These are phyloP conservation scores for Cebidichthys violaceus DNA, from an alignment of 2,113 vertebrate species.

Conservation along the genomic window DNA sequence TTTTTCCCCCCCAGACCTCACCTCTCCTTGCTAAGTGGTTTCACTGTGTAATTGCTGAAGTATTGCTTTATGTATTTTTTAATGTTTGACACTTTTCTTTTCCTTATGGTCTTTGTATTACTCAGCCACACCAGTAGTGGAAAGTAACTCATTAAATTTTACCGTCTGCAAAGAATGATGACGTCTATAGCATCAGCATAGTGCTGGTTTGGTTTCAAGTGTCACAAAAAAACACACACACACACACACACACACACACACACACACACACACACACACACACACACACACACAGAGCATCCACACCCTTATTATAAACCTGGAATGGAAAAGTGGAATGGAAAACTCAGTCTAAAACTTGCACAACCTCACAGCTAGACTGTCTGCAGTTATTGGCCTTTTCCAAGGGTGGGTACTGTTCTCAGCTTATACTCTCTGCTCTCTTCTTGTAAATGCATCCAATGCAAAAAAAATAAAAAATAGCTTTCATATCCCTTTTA, in stretches of 20 bases:
- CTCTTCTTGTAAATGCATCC: not conserved
- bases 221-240: not conserved
- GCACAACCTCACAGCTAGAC: not conserved
- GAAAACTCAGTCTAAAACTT: slow-evolving; percentile 40
- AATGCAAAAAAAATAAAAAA: not conserved
- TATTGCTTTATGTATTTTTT: slow-evolving; percentile 14
- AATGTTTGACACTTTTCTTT: slow-evolving; percentile 12
- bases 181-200: slow-evolving; percentile 1
- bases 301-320: slow-evolving; percentile 55
- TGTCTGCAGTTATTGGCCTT: slow-evolving; percentile 49
- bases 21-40: not conserved
- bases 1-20: slow-evolving; percentile 1
- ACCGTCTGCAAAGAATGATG: slow-evolving; percentile 25
- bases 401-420: slow-evolving; percentile 27
- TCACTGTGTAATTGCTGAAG: not conserved
- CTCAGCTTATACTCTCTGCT: not conserved
- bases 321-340: slow-evolving; percentile 51
- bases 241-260: not conserved
- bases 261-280: slow-evolving; percentile 1
- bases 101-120: slow-evolving; percentile 4
- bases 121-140: slow-evolving; percentile 42
- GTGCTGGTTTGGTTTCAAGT: slow-evolving; percentile 32
- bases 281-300: slow-evolving; percentile 5
- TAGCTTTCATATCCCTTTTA: not conserved
- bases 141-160: slow-evolving; percentile 60